phyloP scores from a whole-genome alignment of 2,113 vertebrate species.

The Bolborhynchus lineola region DNA sequence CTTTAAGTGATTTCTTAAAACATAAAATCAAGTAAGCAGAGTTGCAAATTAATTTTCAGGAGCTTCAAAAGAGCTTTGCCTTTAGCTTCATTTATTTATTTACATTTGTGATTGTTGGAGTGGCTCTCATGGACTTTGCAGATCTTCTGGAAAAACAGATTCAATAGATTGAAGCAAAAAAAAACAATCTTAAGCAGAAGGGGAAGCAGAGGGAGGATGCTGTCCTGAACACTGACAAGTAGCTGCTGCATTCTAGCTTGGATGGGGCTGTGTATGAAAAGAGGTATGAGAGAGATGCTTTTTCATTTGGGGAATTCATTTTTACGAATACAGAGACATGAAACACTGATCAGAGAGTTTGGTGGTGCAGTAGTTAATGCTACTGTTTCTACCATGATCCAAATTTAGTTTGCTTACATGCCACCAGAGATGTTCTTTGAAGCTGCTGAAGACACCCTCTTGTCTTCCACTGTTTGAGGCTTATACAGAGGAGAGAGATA shows the following conservation, averaged over 20 bases:
- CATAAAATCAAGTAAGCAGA: background rate
- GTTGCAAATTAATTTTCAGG: background rate
- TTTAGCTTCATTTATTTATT: background rate
- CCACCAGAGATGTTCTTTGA: background rate
- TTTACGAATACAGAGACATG: background rate
- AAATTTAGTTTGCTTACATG: background rate
- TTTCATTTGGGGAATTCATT: background rate
- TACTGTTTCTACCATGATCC: background rate
- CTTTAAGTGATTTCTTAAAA: background rate
- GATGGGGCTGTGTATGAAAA: background rate
- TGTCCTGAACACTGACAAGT: background rate
- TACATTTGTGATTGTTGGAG: background rate
- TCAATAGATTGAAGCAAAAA: background rate
- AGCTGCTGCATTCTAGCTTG: background rate
- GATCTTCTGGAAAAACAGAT: background rate
- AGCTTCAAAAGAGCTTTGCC: background rate
- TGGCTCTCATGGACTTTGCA: background rate
- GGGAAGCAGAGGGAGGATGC: background rate
- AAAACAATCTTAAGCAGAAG: background rate
- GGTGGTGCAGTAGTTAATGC: background rate
- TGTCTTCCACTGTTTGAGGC: background rate
- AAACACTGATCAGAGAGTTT: background rate
- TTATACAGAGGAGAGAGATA: background rate
- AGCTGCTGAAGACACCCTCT: background rate
- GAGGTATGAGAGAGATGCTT: background rate